phyloP scores from a whole-genome alignment of 2,888 invertebrate species.

The Thereva nobilitata region DNA sequence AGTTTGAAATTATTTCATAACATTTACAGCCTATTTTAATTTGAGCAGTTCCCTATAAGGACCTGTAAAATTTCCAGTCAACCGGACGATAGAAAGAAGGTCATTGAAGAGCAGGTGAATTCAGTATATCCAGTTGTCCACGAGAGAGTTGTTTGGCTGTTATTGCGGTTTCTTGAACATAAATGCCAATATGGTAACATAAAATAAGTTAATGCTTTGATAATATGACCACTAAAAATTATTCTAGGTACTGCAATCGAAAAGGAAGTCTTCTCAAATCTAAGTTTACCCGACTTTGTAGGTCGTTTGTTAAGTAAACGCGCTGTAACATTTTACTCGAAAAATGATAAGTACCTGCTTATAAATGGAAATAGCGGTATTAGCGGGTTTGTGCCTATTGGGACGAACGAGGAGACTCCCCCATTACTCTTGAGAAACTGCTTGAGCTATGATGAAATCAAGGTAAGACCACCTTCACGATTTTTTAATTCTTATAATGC shows the following conservation, averaged over 20 bases:
- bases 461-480: constrained; percentile 49
- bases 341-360: constrained; percentile 58
- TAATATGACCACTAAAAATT: not conserved
- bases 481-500: not conserved
- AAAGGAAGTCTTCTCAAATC: constrained; percentile 54
- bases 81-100: constrained; percentile 45
- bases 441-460: constrained; percentile 65
- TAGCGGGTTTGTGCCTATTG: constrained; percentile 63
- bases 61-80: constrained; percentile 51
- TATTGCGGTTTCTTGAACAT: constrained; percentile 67
- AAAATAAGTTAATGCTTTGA: not conserved
- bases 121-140: constrained; percentile 72
- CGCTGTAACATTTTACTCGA: constrained; percentile 60
- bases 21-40: not conserved
- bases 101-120: constrained; percentile 53
- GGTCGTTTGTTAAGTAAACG: constrained; percentile 62
- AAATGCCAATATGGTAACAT: constrained; percentile 58
- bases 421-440: constrained; percentile 60
- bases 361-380: constrained; percentile 57
- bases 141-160: constrained; percentile 66
- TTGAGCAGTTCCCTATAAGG: constrained; percentile 52
- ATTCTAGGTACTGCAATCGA: constrained; percentile 52
- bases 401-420: constrained; percentile 58
- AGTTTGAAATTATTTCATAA: not conserved
- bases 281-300: constrained; percentile 59